These are phyloP conservation scores for Drosophila histrio DNA, from an alignment of 2,888 invertebrate genomes.

Conservation along the genomic window DNA sequence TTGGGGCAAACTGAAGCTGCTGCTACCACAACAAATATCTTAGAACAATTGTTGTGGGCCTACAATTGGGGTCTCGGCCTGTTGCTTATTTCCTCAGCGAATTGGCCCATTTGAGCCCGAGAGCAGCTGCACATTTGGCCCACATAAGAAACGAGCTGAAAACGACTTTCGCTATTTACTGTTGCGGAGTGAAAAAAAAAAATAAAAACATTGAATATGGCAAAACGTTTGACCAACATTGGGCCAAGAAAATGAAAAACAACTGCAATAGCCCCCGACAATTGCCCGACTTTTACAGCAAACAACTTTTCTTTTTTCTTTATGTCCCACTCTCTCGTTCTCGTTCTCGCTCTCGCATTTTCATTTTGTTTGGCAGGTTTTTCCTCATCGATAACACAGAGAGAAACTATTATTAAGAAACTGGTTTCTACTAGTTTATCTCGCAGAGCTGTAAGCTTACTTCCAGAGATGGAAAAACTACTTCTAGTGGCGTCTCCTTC, in stretches of 20 bases:
- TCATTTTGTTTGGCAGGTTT: constrained; percentile 41
- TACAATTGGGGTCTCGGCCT: constrained; percentile 24
- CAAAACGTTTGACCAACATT: constrained; percentile 68
- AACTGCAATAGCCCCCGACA: constrained; percentile 41
- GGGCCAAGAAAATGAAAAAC: constrained; percentile 59
- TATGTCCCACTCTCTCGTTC: not conserved
- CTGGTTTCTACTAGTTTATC: constrained; percentile 27
- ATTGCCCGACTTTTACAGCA: constrained; percentile 64
- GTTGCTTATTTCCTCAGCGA: constrained; percentile 29
- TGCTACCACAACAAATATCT: constrained; percentile 14
- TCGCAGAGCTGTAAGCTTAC: constrained; percentile 5
- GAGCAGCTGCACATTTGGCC: constrained; percentile 74
- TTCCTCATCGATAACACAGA: constrained; percentile 41
- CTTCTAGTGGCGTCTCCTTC: constrained; percentile 4
- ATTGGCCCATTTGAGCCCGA: constrained; percentile 12
- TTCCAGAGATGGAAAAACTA: constrained; percentile 17
- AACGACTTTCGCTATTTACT: constrained; percentile 73
- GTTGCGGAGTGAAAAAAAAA: constrained; percentile 13
- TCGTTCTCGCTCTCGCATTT: constrained; percentile 12
- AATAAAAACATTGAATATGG: constrained; percentile 49
- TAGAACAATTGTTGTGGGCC: constrained; percentile 14
- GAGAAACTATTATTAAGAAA: constrained; percentile 45
- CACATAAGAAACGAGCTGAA: constrained; percentile 72
- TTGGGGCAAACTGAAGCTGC: not conserved
- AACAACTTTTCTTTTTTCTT: constrained; percentile 68